Percentiles rank a stretch among this genome's conserved stretches.
These are phyloP conservation scores for Bubo blakistoni DNA, from an alignment of 2,113 vertebrate species.

Conservation along the genomic window DNA sequence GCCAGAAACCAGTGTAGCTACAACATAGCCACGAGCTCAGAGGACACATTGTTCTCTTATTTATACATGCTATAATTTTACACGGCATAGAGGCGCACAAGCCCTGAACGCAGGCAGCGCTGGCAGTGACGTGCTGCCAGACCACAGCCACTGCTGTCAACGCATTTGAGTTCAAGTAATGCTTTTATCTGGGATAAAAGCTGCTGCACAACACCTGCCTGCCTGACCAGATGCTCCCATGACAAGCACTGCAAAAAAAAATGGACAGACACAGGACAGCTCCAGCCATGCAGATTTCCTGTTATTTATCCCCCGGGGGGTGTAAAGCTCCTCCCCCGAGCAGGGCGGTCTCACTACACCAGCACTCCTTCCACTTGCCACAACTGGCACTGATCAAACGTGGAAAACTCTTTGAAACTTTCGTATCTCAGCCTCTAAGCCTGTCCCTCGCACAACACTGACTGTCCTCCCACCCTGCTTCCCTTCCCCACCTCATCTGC, in stretches of 20 bases:
- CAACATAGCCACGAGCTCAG: background rate
- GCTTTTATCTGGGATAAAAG: background rate
- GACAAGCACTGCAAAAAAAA: background rate
- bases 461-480: background rate
- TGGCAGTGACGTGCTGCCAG: background rate
- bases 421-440: background rate
- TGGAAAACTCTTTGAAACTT: background rate
- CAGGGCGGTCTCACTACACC: background rate
- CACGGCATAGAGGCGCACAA: accelerated
- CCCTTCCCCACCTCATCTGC: accelerated
- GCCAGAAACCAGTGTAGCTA: background rate
- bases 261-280: background rate
- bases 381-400: accelerated
- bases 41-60: background rate
- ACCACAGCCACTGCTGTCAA: background rate
- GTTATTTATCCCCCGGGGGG: background rate
- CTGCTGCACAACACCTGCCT: background rate
- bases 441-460: background rate
- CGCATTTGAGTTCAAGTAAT: background rate
- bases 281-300: background rate
- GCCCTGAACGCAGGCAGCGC: accelerated
- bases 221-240: background rate
- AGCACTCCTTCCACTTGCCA: accelerated
- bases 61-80: accelerated
- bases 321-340: background rate